Evolutionary conservation across 1,140 invertebrate genomes (phyloP), one percentile per base, ranked within the genome.

Genomic region (Eueides isabella): DNA sequence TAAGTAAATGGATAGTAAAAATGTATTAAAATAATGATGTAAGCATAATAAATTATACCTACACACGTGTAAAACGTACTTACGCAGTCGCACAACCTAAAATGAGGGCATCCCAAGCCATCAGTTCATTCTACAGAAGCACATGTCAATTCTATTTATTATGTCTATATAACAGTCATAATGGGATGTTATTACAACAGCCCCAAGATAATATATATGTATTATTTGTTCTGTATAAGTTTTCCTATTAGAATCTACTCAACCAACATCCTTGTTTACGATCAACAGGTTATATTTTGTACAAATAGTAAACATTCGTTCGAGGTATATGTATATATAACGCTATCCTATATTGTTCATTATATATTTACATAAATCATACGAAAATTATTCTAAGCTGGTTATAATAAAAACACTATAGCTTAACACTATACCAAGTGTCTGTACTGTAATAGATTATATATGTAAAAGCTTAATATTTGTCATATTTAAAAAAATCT

Each of bases 171-270:
- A 55, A 55, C 35, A 5, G 12, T 26, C 19, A 55, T 23, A 69
- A 69, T 38, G 30, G 30, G 29, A 61, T 31, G 55, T 69, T 69
- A 23, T 66, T 66, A 55, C 11, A 55, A 55, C 26, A 55, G 48
- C 2, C 23, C 26, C 23, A 12, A 9, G 48, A 55, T 26, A 55
- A 55, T 12, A 55, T 55, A 26, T 23, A 55, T 55, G 12, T 23
- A 72, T 66, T 19, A 55, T 16, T 33, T 65, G 38, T 66, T 48
- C 26, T 26, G 1, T 33, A 26, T 48, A 44, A 19, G 9, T 62
- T 67, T 67, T 44, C n/a, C 48, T 30, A 28, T 44, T 61, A 11
- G 48, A 26, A 23, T 19, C 9, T 55, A 55, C n/a, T n/a, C 23
- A 55, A 55, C 19, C 14, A 11, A 55, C 23, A 55, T 55, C 9